Evolutionary conservation across 2,113 vertebrate genomes (phyloP).

Genomic region (Phalacrocorax brasilianus): DNA sequence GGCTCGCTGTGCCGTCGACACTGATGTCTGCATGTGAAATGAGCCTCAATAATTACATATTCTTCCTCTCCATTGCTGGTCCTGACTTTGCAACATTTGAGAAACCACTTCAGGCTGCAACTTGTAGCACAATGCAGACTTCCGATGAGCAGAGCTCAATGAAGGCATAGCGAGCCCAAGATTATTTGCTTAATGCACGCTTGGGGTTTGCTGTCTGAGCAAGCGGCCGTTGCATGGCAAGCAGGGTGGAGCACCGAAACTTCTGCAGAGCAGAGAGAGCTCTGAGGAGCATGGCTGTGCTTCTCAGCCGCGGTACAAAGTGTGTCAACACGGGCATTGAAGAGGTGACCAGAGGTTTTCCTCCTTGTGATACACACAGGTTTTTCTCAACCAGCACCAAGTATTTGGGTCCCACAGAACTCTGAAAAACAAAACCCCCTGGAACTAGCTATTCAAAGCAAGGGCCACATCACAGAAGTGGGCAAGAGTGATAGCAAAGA

Average conservation of each 20-base stretch:
- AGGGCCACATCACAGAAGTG: background rate
- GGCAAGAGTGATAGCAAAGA: background rate
- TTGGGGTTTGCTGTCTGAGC: background rate
- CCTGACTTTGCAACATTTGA: background rate
- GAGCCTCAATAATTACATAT: background rate
- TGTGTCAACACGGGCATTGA: fast-evolving
- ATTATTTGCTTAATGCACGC: background rate
- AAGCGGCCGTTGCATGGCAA: fast-evolving
- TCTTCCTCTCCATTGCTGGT: background rate
- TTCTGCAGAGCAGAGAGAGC: background rate
- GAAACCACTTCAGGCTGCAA: background rate
- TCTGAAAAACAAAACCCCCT: background rate
- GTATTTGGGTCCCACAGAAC: background rate
- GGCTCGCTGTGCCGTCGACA: background rate
- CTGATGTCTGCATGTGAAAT: constrained; percentile 4
- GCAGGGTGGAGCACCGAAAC: background rate
- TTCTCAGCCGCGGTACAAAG: background rate
- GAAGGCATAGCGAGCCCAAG: fast-evolving
- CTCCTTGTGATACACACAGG: background rate
- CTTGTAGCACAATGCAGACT: background rate
- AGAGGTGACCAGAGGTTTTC: background rate
- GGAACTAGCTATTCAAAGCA: background rate
- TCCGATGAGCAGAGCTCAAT: background rate
- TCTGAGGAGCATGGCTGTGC: background rate
- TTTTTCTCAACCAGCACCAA: background rate